Conservation (phyloP, 2,888 invertebrate genomes). For the Microctonus hyperodae region DNA sequence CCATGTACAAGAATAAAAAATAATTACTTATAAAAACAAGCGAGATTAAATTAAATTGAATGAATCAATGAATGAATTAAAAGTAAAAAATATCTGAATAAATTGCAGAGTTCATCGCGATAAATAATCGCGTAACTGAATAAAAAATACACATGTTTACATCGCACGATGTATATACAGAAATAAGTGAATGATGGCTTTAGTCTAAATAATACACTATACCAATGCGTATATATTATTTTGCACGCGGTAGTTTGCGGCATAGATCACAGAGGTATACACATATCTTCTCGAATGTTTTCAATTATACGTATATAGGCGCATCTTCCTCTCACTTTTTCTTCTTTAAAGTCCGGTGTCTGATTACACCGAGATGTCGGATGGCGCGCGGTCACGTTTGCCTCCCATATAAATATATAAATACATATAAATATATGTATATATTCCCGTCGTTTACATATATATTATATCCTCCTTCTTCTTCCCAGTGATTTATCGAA, state of each 20-base stretch:
- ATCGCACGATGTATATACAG: too few species aligned
- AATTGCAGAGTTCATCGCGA: background rate
- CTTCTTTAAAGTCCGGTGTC: slow-evolving; percentile 54
- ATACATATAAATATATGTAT: too few species aligned
- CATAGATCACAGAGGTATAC: slow-evolving; percentile 44
- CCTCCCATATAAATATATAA: too few species aligned
- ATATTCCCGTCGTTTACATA: slow-evolving; percentile 35
- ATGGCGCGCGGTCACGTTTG: slow-evolving; percentile 45
- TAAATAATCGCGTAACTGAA: too few species aligned
- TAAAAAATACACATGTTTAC: background rate
- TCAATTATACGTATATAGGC: slow-evolving; percentile 55
- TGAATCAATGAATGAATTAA: too few species aligned
- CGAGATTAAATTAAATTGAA: background rate
- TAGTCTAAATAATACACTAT: background rate
- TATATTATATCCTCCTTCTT: slow-evolving; percentile 26
- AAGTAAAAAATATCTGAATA: background rate
- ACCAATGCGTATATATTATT: background rate
- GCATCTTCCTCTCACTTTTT: slow-evolving; percentile 28
- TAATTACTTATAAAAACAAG: background rate
- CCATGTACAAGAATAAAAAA: background rate
- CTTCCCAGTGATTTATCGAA: slow-evolving; percentile 34
- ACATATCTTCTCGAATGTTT: slow-evolving; percentile 52
- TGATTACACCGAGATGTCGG: slow-evolving; percentile 64
- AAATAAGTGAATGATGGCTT: background rate
- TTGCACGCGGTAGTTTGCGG: slow-evolving; percentile 42